A percentile compares a stretch with the other conserved stretches of the same genome.
Conservation (phyloP, 2,888 invertebrate genomes). For the Clistopyga incitator region DNA sequence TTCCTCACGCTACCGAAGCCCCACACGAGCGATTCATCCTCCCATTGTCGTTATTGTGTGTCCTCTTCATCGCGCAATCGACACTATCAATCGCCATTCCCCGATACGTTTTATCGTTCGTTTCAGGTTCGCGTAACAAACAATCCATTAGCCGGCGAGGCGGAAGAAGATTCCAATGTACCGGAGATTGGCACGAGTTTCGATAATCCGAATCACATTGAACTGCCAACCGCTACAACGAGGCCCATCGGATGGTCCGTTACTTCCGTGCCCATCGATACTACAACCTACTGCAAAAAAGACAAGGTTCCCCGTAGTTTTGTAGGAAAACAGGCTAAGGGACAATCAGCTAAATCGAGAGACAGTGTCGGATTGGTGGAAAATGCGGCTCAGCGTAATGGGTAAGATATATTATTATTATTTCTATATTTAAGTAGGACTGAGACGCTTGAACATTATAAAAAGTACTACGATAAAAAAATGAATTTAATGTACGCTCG, state of each 20-base stretch:
- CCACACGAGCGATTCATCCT: not conserved
- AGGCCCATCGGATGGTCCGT: conserved; percentile 75
- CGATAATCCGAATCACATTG: conserved; percentile 91
- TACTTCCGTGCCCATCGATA: conserved; percentile 85
- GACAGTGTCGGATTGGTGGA: conserved; percentile 47
- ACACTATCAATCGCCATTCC: conserved; percentile 4
- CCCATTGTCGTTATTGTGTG: conserved; percentile 7
- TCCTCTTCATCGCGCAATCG: not conserved
- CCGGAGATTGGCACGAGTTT: conserved; percentile 88
- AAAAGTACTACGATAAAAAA: too few relatives aligned
- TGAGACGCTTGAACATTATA: too few relatives aligned
- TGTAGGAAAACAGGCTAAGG: conserved; percentile 63
- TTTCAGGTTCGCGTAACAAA: conserved; percentile 90
- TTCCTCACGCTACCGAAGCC: conserved; percentile 4
- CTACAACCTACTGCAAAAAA: conserved; percentile 90
- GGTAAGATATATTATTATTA: conserved; percentile 75
- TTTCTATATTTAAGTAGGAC: too few relatives aligned
- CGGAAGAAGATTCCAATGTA: conserved; percentile 79
- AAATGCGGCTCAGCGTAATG: conserved; percentile 75
- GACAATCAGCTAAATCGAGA: conserved; percentile 66
- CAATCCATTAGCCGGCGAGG: conserved; percentile 88
- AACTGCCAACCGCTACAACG: conserved; percentile 86
- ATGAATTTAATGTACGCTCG: too few relatives aligned
- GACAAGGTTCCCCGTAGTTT: conserved; percentile 82
- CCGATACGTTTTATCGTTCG: conserved; percentile 31